Base-by-base conservation (phyloP, 2,113 vertebrate genomes). In the Herpailurus yagouaroundi region DNA sequence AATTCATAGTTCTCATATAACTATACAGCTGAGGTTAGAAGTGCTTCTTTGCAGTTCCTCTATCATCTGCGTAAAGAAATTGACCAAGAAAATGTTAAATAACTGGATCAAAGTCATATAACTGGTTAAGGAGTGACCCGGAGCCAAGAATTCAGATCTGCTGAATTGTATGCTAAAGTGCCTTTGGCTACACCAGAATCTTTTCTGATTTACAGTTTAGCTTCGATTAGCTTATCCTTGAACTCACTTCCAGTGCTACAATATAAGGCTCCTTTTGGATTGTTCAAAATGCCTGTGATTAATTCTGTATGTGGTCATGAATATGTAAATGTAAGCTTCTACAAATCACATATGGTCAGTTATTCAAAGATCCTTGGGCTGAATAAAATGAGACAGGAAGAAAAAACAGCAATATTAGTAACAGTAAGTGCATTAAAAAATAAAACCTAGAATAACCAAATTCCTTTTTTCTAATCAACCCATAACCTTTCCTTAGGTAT, bases 151-250 rank as follows among this genome's bases (percentile, higher is more conserved):
- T 76, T 88, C 31, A 88, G 33, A 74, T 88, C 63, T 84, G 69
- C 48, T 88, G 36, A 90, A 92, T 95, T 84, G 95, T 41, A 83
- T n/a, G 50, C 16, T 83, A 15, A 84, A 57, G 36, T 81, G 36
- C 57, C 96, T 74, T 94, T 76, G 74, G 50, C 50, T 90, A 55
- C 0, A 60, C 15, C 16, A 41, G 45, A 96, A 52, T 92, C 19
- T 93, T 85, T 95, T 87, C 80, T 73, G 18, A 95, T 88, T 84
- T 92, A 55, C 41, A 45, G 27, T 92, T 89, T 90, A 97, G 81
- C 50, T 88, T 89, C 64, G 57, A 4, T 89, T 97, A 96, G 50
- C 88, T 95, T 95, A 80, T 95, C 68, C 94, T 94, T 98, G 91
- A 96, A 96, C 87, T 96, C 29, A 88, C 33, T 96, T 96, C 89